A percentile compares a stretch with the other conserved stretches of the same genome.
phyloP scores from a whole-genome alignment of 2,888 invertebrate species.

The Cremastinae sp. region DNA sequence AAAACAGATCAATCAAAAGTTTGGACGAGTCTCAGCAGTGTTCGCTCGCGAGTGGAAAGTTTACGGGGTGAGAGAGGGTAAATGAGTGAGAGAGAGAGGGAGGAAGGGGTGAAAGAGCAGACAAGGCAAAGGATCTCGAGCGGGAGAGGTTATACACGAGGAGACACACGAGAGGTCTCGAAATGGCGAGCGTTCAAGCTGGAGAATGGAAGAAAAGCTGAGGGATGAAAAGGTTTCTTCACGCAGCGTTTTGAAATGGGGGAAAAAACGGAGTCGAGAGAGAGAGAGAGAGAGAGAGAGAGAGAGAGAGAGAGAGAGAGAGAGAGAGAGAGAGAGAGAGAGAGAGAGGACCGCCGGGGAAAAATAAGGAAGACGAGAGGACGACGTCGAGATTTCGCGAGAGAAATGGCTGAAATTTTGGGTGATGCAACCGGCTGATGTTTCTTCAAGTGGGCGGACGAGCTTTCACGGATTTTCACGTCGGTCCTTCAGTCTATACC shows the following conservation, averaged over 20 bases:
- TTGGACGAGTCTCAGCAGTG: constrained; percentile 70
- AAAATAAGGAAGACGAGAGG: constrained; percentile 10
- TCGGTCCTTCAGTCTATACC: constrained; percentile 5
- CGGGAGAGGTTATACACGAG: background rate
- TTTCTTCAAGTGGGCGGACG: constrained; percentile 18
- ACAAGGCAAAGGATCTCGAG: constrained; percentile 3
- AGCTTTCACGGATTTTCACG: constrained; percentile 16
- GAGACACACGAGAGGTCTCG: constrained; percentile 29
- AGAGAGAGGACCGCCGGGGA: constrained; percentile 23
- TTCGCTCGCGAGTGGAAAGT: constrained; percentile 51
- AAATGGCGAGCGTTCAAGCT: constrained; percentile 58
- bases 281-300: constrained; percentile 9
- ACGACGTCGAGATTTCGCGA: background rate
- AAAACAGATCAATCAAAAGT: constrained; percentile 76
- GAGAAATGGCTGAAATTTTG: background rate
- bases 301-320: constrained; percentile 2
- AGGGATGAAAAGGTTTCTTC: constrained; percentile 49
- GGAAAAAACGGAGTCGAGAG: constrained; percentile 4
- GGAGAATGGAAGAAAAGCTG: constrained; percentile 40
- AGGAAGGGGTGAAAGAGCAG: background rate
- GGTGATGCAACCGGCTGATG: constrained; percentile 17
- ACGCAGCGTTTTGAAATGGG: constrained; percentile 2
- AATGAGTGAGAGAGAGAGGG: constrained; percentile 54
- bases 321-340: constrained; percentile 28
- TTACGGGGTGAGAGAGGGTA: constrained; percentile 49